These are phyloP conservation scores for Dipodomys merriami DNA, from an alignment of 2,113 vertebrate genomes.

Conservation along the genomic window DNA sequence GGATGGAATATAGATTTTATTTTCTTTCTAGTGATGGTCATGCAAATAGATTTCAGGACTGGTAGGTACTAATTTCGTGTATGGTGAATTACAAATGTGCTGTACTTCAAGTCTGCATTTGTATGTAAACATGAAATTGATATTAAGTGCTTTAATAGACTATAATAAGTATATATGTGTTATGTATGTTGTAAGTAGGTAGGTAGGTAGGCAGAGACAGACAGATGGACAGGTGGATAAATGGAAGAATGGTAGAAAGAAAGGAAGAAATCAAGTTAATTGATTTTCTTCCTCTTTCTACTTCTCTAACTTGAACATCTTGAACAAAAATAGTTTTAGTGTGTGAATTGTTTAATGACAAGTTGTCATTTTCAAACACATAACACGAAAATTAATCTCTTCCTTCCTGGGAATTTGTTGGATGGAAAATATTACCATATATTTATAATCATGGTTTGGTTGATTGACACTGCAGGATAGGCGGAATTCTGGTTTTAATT, in stretches of 20 bases:
- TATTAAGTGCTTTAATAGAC: background rate
- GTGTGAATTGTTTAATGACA: conserved; percentile 13
- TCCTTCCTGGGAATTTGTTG: conserved; percentile 25
- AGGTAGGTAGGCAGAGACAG: background rate
- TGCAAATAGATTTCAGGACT: background rate
- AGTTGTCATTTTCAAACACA: conserved; percentile 29
- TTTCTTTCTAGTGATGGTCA: conserved; percentile 30
- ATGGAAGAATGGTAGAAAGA: background rate
- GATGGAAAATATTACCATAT: background rate
- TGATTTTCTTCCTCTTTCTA: background rate
- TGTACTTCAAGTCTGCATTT: background rate
- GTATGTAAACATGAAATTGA: background rate
- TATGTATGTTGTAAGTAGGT: background rate
- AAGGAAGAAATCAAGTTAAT: background rate
- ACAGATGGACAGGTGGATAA: background rate
- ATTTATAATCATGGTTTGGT: conserved; percentile 21
- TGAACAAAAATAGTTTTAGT: conserved; percentile 40
- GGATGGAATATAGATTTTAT: conserved; percentile 28
- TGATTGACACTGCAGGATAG: background rate
- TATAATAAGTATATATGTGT: background rate
- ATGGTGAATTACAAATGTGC: background rate
- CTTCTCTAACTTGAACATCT: background rate
- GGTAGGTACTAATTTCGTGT: background rate
- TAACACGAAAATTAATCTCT: background rate
- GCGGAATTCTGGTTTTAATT: conserved; percentile 38